Percentiles rank a stretch among this genome's conserved stretches.
phyloP scores from a whole-genome alignment of 2,888 invertebrate genomes.

The Ichneumoninae sp. region DNA sequence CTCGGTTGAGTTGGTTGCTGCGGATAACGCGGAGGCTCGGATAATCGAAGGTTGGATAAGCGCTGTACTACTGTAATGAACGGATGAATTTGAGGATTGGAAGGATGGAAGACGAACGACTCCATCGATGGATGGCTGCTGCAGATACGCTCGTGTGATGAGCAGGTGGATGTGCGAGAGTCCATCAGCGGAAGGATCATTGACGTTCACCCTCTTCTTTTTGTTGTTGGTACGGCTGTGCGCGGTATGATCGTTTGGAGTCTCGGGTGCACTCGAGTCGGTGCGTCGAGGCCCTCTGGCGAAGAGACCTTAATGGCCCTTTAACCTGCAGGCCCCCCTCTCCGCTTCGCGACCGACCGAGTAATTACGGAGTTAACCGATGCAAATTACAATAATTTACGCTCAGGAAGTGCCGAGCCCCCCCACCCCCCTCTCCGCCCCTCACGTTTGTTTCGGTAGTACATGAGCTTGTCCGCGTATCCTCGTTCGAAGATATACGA shows the following conservation, averaged over 20 bases:
- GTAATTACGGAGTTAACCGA: slow-evolving; percentile 80
- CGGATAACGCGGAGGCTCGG: no score
- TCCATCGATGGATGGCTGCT: neutral
- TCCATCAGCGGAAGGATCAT: slow-evolving; percentile 13
- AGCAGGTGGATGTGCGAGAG: neutral
- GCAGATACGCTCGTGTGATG: neutral
- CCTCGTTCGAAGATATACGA: slow-evolving; percentile 48
- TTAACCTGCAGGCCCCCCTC: slow-evolving; percentile 75
- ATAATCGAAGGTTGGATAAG: no score
- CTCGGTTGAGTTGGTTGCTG: no score
- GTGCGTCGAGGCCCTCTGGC: slow-evolving; percentile 55
- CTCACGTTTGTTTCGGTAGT: slow-evolving; percentile 66
- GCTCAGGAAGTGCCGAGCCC: slow-evolving; percentile 73
- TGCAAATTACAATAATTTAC: slow-evolving; percentile 81
- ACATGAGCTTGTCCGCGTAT: slow-evolving; percentile 49
- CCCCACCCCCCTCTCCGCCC: neutral
- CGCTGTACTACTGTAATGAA: neutral
- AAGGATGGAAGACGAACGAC: neutral
- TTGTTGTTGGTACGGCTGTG: slow-evolving; percentile 8
- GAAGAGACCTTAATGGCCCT: slow-evolving; percentile 77
- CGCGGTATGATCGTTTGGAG: slow-evolving; percentile 43
- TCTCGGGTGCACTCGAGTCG: slow-evolving; percentile 56
- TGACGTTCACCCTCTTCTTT: slow-evolving; percentile 1
- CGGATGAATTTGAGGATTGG: neutral
- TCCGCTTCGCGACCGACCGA: slow-evolving; percentile 61